Evolutionary conservation across 92 coral and sea anemone genomes (phyloP), one percentile per base, ranked within the genome.

Genomic region (Ricordea florida): DNA sequence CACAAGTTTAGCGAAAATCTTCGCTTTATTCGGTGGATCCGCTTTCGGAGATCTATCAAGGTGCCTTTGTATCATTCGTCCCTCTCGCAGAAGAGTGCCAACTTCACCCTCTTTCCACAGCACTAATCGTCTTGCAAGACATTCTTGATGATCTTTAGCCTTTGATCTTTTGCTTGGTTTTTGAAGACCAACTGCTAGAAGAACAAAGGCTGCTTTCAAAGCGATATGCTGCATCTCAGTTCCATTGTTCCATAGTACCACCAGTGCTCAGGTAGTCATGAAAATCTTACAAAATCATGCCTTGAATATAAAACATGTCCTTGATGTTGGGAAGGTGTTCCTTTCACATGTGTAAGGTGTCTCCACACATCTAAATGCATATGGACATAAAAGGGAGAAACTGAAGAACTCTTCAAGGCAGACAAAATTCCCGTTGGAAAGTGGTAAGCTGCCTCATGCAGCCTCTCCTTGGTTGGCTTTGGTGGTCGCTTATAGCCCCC

Each of bases 211-310:
- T 2, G 89, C 83, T 63, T 76, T 87, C 10, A 87, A 46, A 6
- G 92, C 74, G 2, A 78, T 42, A 59, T 79, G 84, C 60, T 78
- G 78, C 51, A 41, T 65, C 20, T 78, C 62, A 1, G 83, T 26
- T 13, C 42, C 29, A 58, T 83, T 78, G 80, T 88, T 88, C 80
- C 89, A 88, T 55, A 69, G 61, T 72, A 86, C 81, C 82, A 86
- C 90, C 85, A 85, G 42, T 78, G 35, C 2, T n/a, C 15, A 22
- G 91, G 82, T 0, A 79, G 64, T 64, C 66, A 40, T 35, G 52
- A 51, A 16, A 79, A 47, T 29, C 72, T 59, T 1, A 13, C n/a
- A 17, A 80, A 38, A 36, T 85, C 82, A 32, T 85, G 40, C 40
- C 42, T 63, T 13, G 20, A 18, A 36, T 29, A 80, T 25, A 79